A percentile compares a stretch with the other conserved stretches of the same genome.
Evolutionary conservation across 2,797 vertebrate genomes (phyloP).

Genomic region (Chrysocyon brachyurus): DNA sequence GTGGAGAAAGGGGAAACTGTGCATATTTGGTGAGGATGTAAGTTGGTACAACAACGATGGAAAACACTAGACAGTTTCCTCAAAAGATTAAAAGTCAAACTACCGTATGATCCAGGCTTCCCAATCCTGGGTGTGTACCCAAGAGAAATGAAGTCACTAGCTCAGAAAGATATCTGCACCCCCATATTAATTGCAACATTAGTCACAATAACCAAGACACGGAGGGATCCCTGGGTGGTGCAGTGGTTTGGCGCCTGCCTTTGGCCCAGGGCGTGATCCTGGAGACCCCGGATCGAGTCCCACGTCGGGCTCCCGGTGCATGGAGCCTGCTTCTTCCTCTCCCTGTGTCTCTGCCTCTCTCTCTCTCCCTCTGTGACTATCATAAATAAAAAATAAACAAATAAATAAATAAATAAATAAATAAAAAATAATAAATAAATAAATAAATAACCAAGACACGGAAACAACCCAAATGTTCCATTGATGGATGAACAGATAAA

Average conservation of each 20-base stretch:
- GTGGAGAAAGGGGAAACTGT: neutral
- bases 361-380: no score
- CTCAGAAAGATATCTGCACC: neutral
- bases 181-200: neutral
- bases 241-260: no score
- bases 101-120: neutral
- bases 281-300: no score
- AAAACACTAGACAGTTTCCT: no score
- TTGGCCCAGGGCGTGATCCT: no score
- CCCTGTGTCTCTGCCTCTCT: no score
- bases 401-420: no score
- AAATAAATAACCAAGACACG: neutral
- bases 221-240: no score
- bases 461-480: neutral
- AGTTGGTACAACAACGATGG: neutral
- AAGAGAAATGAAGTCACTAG: neutral
- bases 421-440: no score
- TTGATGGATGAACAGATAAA: neutral
- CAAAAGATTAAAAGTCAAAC: neutral
- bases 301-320: no score
- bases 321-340: no score
- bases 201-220: neutral
- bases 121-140: neutral
- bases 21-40: neutral
- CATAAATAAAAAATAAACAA: no score